phyloP scores from a whole-genome alignment of 2,888 invertebrate genomes.

The Platerodrilus igneus region DNA sequence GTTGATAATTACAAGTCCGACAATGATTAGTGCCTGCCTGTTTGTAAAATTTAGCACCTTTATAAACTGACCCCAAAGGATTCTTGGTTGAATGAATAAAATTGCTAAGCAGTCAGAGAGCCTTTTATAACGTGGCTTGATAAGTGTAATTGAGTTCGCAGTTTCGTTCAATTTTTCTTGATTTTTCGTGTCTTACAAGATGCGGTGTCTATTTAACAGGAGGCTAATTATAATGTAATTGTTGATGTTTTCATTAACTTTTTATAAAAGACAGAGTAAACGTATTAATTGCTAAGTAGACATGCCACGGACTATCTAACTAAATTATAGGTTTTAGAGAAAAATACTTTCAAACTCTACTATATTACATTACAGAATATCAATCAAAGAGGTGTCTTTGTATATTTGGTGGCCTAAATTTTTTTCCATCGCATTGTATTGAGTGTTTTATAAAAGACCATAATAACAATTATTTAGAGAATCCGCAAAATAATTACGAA shows the following conservation, averaged over 20 bases:
- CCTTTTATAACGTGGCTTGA: slow-evolving; percentile 34
- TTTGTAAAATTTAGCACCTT: slow-evolving; percentile 36
- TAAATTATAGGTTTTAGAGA: no score
- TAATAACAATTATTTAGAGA: no score
- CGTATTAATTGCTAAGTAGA: slow-evolving; percentile 1
- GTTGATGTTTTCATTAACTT: slow-evolving; percentile 28
- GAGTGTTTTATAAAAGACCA: no score
- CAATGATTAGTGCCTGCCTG: slow-evolving; percentile 42
- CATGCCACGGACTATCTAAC: neutral
- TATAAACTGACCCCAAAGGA: slow-evolving; percentile 16
- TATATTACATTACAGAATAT: no score
- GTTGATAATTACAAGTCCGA: slow-evolving; percentile 42
- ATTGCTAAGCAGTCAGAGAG: slow-evolving; percentile 36
- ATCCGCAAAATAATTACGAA: no score
- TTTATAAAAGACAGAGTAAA: slow-evolving; percentile 1
- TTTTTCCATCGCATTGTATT: no score
- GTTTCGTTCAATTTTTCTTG: slow-evolving; percentile 39
- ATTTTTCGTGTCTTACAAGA: slow-evolving; percentile 32
- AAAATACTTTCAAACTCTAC: no score
- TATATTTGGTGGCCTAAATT: no score
- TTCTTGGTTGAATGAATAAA: slow-evolving; percentile 28
- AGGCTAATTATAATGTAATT: slow-evolving; percentile 37
- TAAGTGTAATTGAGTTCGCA: slow-evolving; percentile 44
- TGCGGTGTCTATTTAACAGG: slow-evolving; percentile 32
- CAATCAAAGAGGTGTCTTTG: no score